Percentiles rank a stretch among this genome's conserved stretches.
phyloP scores from a whole-genome alignment of 2,888 invertebrate species.

The Orthosia incerta region DNA sequence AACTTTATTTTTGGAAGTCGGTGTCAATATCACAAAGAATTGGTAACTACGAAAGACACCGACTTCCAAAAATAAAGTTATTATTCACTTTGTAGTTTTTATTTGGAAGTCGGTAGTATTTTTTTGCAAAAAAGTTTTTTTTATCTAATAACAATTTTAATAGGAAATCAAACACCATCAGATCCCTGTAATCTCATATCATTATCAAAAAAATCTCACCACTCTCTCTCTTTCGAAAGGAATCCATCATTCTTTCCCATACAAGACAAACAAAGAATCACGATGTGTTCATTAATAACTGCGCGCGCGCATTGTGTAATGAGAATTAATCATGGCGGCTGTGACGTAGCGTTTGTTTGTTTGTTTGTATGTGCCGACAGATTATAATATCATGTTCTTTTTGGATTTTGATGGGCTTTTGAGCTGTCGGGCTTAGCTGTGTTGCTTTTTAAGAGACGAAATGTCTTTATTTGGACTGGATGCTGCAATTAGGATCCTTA shows the following conservation, averaged over 20 bases:
- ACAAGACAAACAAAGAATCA: constrained; percentile 56
- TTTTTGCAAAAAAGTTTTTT: too few species aligned
- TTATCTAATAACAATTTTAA: not conserved
- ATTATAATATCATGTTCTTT: constrained; percentile 24
- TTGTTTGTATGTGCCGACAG: constrained; percentile 57
- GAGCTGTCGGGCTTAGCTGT: not conserved
- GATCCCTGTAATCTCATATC: not conserved
- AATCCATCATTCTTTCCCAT: constrained; percentile 46
- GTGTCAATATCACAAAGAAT: too few species aligned
- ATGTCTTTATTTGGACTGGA: constrained; percentile 2
- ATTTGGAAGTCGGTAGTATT: too few species aligned
- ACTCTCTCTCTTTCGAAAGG: constrained; percentile 32
- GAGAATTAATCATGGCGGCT: constrained; percentile 57
- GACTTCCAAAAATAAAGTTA: too few species aligned
- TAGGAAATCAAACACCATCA: constrained; percentile 22
- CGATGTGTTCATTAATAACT: constrained; percentile 60
- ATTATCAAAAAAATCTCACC: constrained; percentile 25
- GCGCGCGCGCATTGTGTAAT: constrained; percentile 59
- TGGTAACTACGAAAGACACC: too few species aligned
- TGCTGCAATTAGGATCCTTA: not conserved
- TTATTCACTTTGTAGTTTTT: too few species aligned
- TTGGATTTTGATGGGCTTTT: constrained; percentile 3
- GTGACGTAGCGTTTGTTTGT: constrained; percentile 62
- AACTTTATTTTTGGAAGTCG: too few species aligned
- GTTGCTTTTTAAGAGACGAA: constrained; percentile 7